phyloP scores from a whole-genome alignment of 2,888 invertebrate genomes.

The Tiphia femorata region DNA sequence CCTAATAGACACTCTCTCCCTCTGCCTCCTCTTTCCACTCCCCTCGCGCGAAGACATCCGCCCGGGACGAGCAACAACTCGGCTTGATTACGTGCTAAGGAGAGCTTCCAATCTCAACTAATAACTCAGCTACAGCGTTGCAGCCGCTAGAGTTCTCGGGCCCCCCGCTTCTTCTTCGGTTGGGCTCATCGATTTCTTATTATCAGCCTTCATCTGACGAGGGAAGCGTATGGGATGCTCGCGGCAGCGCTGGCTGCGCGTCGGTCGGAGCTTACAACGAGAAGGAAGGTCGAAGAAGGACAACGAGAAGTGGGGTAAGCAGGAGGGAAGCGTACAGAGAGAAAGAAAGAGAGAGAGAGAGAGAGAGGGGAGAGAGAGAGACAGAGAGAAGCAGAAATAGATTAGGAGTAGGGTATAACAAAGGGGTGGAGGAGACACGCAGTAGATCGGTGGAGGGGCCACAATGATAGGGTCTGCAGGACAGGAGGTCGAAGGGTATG shows the following conservation, averaged over 20 bases:
- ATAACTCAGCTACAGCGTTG: constrained; percentile 12
- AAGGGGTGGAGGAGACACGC: no score
- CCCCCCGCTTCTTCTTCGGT: constrained; percentile 14
- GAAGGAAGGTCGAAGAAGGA: background rate
- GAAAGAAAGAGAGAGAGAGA: constrained; percentile 1
- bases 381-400: no score
- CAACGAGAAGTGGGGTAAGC: background rate
- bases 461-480: no score
- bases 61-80: constrained; percentile 34
- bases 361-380: background rate
- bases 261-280: no score
- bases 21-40: no score
- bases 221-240: background rate
- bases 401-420: no score
- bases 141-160: background rate
- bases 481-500: no score
- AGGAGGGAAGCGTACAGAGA: background rate
- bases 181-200: constrained; percentile 43
- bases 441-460: no score
- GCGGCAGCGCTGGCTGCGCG: no score
- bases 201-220: constrained; percentile 20
- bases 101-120: constrained; percentile 41
- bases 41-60: constrained; percentile 45
- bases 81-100: constrained; percentile 34
- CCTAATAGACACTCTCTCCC: constrained; percentile 42